Evolutionary conservation across 2,888 invertebrate genomes (phyloP), one percentile per base, ranked within the genome.

Genomic region (Caenorhabditis afra): DNA sequence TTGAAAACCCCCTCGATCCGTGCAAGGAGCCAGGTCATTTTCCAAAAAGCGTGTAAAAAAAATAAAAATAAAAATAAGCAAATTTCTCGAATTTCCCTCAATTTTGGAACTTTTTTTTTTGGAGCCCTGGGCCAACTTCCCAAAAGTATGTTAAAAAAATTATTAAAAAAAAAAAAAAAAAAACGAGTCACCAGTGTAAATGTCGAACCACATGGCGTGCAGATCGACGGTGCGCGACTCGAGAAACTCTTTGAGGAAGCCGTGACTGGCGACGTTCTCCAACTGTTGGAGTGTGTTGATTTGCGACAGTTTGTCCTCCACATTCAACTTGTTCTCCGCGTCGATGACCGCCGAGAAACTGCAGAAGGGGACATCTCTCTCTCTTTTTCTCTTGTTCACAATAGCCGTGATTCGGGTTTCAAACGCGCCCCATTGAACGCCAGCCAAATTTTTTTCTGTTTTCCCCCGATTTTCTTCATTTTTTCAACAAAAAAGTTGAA

Each of bases 191-290:
- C 96, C 97, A 0, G 96, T 95, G 90, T 96, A 96, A 90, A 98
- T 95, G 91, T 97, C 97, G 91, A 97, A 97, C 97, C 97, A 98
- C 45, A 98, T 92, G 0, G 97, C 97, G 81, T 91, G 87, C 18
- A 90, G 76, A 58, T 86, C 81, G 12, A 90, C 87, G 39, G 66
- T 65, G 29, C 81, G 65, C 3, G 79, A 68, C 47, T 81, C 85
- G 3, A 90, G 82, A 71, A 87, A 88, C 23, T 90, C 90, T 52
- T 83, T 81, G 35, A 90, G 65, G 70, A 90, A 88, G 18, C 87
- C 88, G 58, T 90, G 90, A 39, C 88, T 88, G 10, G 88, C 87
- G 8, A 90, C 85, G 66, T 90, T 87, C 65, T 86, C 86, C 65
- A 90, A 76, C 68, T 90, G 90, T 68, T 90, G 90, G 14, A 90